Evolutionary conservation across 1,140 invertebrate species (phyloP), one percentile per base, ranked within the genome.

Genomic region (Heterodera carotae): DNA sequence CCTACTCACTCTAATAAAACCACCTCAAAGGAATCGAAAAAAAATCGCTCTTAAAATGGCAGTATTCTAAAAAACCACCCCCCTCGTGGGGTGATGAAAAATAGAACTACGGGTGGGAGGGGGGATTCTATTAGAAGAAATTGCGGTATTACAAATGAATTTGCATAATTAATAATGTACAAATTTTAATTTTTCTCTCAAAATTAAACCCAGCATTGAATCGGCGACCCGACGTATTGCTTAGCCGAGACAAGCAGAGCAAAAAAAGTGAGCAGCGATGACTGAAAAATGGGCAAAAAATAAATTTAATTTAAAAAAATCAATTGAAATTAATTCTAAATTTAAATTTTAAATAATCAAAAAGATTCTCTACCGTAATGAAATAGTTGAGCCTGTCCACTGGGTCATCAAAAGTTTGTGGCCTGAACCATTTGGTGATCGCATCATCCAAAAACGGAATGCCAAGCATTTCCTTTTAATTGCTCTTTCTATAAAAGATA

Each of bases 201-300:
- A 5, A 62, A 15, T 34, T 66, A 18, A 12, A 31, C 62, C 33
- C 33, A 66, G 33, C 27, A 66, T 27, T 83, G 82, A 76, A 84
- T 84, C 7, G 83, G 84, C 22, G 83, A 73, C 15, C 84, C 84
- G 7, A 84, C 84, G 75, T 84, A 84, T 81, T 86, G 85, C 56
- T 86, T 86, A 25, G 84, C 86, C 15, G 85, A 85, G 48, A 78
- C 86, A 86, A 87, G 88, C 39, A 87, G 69, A 31, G 84, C 82
- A 78, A 87, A 87, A 78, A 87, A 87, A 7, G 82, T 75, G 2
- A 87, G 78, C 27, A 87, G 53, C n/a, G 83, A 84, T 4, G 84
- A 70, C 15, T 84, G 81, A 70, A 70, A n/a, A 39, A 43, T 36
- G 39, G 7, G 39, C 39, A 43, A 43, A 12, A 43, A 43, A 43